These are phyloP conservation scores for Drosophila obscura DNA, from an alignment of 1,140 invertebrate species.

Conservation along the genomic window DNA sequence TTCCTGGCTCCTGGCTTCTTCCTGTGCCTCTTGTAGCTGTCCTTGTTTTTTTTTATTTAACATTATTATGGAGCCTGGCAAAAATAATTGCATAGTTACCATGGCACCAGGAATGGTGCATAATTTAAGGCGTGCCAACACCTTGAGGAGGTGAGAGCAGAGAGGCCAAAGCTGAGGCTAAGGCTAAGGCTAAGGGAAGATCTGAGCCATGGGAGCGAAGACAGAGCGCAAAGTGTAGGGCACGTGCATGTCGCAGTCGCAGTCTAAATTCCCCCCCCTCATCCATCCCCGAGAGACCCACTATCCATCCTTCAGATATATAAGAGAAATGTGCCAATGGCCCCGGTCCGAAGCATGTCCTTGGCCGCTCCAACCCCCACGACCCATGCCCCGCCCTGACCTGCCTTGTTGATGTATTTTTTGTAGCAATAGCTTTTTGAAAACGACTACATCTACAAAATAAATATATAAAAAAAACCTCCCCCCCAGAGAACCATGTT, in stretches of 20 bases:
- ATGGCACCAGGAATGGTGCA: constrained; percentile 45
- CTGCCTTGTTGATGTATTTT: constrained; percentile 54
- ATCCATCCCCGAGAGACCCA: neutral
- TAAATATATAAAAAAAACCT: no score
- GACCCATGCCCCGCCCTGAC: no score
- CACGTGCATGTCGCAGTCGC: constrained; percentile 55
- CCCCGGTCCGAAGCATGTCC: constrained; percentile 52
- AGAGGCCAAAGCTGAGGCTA: neutral
- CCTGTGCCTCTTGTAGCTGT: no score
- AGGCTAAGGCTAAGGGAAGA: constrained; percentile 1
- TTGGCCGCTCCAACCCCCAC: constrained; percentile 23
- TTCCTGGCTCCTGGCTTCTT: neutral
- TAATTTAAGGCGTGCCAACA: constrained; percentile 47
- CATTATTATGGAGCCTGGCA: constrained; percentile 41
- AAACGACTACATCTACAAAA: no score
- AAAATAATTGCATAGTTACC: constrained; percentile 78
- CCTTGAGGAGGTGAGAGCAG: constrained; percentile 21
- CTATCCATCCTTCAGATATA: constrained; percentile 2
- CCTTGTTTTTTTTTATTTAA: neutral
- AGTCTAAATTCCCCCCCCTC: constrained; percentile 1
- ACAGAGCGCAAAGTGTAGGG: constrained; percentile 28
- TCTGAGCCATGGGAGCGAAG: neutral
- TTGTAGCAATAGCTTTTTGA: constrained; percentile 43
- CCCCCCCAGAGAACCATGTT: constrained; percentile 33
- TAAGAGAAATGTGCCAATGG: constrained; percentile 45